Percentiles rank a stretch among this genome's conserved stretches.
Conservation (phyloP, 2,797 vertebrate genomes). For the Leptodactylus fallax region DNA sequence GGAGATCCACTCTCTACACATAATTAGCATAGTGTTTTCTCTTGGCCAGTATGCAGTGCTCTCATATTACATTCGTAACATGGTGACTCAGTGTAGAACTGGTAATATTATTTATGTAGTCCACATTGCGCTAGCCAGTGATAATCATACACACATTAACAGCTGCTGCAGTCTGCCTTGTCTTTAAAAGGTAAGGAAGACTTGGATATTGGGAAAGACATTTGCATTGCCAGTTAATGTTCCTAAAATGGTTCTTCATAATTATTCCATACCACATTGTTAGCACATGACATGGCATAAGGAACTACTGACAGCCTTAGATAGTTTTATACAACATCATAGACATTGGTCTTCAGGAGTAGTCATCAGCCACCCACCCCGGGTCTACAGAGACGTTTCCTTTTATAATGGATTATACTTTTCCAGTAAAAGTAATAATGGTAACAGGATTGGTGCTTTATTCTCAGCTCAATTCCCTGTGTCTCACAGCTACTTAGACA, state of each 20-base stretch:
- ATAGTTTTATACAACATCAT: too few species aligned
- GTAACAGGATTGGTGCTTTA: neutral
- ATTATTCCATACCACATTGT: neutral
- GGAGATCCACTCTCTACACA: neutral
- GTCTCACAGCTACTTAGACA: neutral
- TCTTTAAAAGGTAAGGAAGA: slow-evolving; percentile 34
- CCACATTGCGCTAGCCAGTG: slow-evolving; percentile 19
- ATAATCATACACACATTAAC: slow-evolving; percentile 44
- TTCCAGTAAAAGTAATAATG: neutral
- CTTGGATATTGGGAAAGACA: slow-evolving; percentile 10
- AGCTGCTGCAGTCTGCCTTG: slow-evolving; percentile 31
- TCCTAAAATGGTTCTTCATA: neutral
- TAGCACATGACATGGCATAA: neutral
- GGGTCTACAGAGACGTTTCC: neutral
- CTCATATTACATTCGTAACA: neutral
- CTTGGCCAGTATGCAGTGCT: neutral
- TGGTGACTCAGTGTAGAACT: slow-evolving; percentile 21
- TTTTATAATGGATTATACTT: neutral
- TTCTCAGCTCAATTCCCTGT: neutral
- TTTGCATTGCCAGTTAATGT: slow-evolving; percentile 6
- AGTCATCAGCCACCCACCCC: neutral
- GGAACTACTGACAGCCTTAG: neutral
- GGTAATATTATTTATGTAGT: slow-evolving; percentile 30
- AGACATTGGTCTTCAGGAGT: too few species aligned
- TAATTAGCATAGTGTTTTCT: neutral